These are phyloP conservation scores for Phoxinus dragarum DNA, from an alignment of 2,797 vertebrate species.

Conservation along the genomic window DNA sequence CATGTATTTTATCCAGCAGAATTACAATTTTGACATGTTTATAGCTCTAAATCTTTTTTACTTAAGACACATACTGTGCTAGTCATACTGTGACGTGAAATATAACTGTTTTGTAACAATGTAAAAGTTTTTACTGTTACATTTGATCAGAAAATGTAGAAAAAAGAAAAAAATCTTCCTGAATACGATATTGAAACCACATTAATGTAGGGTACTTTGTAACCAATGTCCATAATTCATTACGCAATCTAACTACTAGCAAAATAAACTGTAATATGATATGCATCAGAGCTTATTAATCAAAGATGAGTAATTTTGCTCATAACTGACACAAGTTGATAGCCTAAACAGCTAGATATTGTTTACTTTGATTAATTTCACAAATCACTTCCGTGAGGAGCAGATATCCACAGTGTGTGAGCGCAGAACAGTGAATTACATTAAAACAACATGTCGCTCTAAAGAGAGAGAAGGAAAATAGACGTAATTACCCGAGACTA, in stretches of 20 bases:
- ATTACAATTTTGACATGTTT: not conserved
- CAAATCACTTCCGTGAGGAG: not conserved
- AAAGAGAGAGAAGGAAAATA: slow-evolving; percentile 80
- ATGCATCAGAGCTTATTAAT: not conserved
- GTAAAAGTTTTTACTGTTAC: not conserved
- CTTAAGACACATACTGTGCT: not conserved
- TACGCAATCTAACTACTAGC: not conserved
- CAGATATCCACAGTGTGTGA: slow-evolving; percentile 66
- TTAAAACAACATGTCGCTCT: slow-evolving; percentile 80
- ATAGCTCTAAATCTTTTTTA: not conserved
- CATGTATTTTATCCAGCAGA: not conserved
- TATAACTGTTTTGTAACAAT: no score
- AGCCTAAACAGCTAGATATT: not conserved
- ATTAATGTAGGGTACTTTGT: not conserved
- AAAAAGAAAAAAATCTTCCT: not conserved
- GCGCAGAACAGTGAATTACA: slow-evolving; percentile 76
- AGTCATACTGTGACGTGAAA: not conserved
- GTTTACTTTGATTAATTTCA: not conserved
- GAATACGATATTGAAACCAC: not conserved
- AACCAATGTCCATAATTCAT: not conserved
- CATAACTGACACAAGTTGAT: not conserved
- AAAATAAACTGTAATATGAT: not conserved
- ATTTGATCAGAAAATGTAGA: not conserved
- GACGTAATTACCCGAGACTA: slow-evolving; percentile 78
- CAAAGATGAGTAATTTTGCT: not conserved